Percentiles rank a stretch among this genome's conserved stretches.
phyloP scores from a whole-genome alignment of 2,113 vertebrate genomes.

The Furnarius figulus region DNA sequence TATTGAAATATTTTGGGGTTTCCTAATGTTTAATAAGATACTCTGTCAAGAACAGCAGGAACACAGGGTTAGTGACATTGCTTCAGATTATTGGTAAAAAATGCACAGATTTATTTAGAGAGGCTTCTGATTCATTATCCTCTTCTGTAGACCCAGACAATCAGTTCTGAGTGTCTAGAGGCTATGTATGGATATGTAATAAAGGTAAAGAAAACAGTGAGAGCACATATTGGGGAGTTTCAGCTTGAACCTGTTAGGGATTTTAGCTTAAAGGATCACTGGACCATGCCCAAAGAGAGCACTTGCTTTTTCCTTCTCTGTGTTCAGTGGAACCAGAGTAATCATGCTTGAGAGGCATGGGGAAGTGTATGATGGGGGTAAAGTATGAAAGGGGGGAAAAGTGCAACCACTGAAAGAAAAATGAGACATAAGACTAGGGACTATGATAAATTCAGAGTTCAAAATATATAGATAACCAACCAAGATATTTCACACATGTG shows the following conservation, averaged over 20 bases:
- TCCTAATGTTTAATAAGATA: not conserved
- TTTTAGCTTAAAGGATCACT: not conserved
- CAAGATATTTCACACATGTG: not conserved
- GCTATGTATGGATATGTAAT: accelerated
- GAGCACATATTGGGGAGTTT: accelerated
- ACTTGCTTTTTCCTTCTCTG: not conserved
- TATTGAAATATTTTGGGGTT: not conserved
- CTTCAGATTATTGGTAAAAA: not conserved
- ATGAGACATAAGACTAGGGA: not conserved
- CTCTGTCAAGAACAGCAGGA: not conserved
- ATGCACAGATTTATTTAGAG: not conserved
- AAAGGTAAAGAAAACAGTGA: not conserved
- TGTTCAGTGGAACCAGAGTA: not conserved
- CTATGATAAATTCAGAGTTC: not conserved
- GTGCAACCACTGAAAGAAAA: not conserved
- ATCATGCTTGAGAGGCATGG: not conserved
- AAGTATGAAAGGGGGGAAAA: not conserved
- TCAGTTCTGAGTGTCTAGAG: not conserved
- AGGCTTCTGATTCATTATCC: not conserved
- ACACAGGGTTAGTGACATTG: not conserved
- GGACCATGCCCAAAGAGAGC: not conserved
- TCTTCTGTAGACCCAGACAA: not conserved
- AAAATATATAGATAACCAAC: not conserved
- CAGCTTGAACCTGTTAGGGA: not conserved
- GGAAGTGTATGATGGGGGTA: accelerated